Percentiles rank a stretch among this genome's conserved stretches.
These are phyloP conservation scores for Sceloporus undulatus DNA, from an alignment of 2,113 vertebrate species.

Conservation along the genomic window DNA sequence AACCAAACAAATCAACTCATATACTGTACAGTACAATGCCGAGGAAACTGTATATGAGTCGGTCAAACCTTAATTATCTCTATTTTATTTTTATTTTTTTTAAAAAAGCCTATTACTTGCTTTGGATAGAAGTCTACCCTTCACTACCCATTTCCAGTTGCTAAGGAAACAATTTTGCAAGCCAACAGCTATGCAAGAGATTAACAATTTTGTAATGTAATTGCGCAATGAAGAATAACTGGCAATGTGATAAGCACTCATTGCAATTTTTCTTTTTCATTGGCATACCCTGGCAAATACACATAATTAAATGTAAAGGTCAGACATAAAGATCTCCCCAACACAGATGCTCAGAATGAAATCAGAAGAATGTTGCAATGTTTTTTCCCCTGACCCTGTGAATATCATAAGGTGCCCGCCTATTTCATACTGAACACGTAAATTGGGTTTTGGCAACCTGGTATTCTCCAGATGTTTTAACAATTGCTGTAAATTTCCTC, in stretches of 20 bases:
- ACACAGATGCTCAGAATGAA: neutral
- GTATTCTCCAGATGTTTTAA: no score
- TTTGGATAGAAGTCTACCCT: neutral
- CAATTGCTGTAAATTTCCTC: no score
- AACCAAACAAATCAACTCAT: no score
- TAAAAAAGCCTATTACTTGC: neutral
- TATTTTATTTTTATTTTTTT: no score
- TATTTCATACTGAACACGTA: neutral
- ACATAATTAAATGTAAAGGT: neutral
- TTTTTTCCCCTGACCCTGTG: neutral
- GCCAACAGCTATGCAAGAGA: neutral
- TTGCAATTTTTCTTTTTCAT: no score
- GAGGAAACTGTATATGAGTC: no score
- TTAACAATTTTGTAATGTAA: neutral
- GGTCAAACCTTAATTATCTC: neutral
- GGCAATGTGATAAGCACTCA: neutral
- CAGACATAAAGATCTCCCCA: neutral
- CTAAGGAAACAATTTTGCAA: neutral
- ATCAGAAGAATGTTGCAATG: neutral
- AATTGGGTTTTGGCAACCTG: no score
- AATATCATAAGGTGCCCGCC: neutral
- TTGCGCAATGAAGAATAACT: neutral
- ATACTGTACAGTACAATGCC: no score
- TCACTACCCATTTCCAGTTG: neutral
- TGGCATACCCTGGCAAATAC: neutral